Percentiles rank a stretch among this genome's conserved stretches.
Conservation (phyloP, 2,113 vertebrate species). For the Paramisgurnus dabryanus region DNA sequence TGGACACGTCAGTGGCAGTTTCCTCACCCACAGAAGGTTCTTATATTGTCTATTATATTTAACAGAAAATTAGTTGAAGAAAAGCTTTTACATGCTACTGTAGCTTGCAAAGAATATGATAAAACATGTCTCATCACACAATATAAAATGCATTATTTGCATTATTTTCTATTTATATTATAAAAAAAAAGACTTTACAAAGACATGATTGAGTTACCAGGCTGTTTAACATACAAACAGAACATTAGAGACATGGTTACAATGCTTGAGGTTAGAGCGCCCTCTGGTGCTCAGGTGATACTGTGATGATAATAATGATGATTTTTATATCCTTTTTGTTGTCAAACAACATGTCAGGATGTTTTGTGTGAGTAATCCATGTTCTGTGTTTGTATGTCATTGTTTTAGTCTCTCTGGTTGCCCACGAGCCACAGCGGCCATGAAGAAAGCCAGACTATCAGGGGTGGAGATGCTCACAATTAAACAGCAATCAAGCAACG, state of each 20-base stretch:
- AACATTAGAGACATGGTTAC: no score
- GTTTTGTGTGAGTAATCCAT: background rate
- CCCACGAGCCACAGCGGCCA: conserved; percentile 95
- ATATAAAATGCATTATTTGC: no score
- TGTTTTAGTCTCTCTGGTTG: conserved; percentile 92
- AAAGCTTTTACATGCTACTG: no score
- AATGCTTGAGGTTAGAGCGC: background rate
- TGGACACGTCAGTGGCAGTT: conserved; percentile 97
- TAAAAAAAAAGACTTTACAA: no score
- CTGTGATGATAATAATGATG: background rate
- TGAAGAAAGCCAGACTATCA: conserved; percentile 98
- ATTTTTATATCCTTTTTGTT: no score
- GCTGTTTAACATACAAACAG: no score
- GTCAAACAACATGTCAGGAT: no score
- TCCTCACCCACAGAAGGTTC: conserved; percentile 97
- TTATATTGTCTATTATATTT: conserved; percentile 42
- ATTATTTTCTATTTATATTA: no score
- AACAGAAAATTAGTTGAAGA: no score
- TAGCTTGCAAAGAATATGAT: no score
- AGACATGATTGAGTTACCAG: no score
- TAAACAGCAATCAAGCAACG: conserved; percentile 92
- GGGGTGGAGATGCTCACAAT: conserved; percentile 98
- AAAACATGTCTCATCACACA: no score
- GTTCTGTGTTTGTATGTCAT: background rate
- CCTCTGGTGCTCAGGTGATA: background rate